phyloP scores from a whole-genome alignment of 2,797 vertebrate species.

The Gephyroberyx darwinii region DNA sequence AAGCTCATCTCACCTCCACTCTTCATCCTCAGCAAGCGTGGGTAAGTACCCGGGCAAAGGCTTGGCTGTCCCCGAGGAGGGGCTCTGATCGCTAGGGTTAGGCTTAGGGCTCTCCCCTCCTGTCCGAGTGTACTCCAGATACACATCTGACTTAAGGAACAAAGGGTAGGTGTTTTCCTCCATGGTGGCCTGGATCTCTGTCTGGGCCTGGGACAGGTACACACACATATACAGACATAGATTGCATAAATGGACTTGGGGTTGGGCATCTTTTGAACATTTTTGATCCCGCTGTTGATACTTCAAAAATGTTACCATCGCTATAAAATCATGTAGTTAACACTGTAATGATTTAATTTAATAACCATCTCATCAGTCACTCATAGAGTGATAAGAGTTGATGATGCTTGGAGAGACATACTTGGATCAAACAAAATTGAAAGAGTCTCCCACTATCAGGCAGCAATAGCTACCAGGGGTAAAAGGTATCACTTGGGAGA shows the following conservation, averaged over 20 bases:
- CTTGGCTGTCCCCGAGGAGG: slow-evolving; percentile 72
- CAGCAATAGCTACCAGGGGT: too few species aligned
- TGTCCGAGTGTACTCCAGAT: slow-evolving; percentile 91
- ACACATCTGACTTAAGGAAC: slow-evolving; percentile 96
- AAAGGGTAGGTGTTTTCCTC: slow-evolving; percentile 95
- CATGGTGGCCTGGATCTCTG: slow-evolving; percentile 93
- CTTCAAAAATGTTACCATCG: too few species aligned
- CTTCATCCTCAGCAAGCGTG: slow-evolving; percentile 92
- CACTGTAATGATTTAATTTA: too few species aligned
- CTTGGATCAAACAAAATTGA: too few species aligned
- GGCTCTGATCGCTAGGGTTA: slow-evolving; percentile 87
- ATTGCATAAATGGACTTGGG: slow-evolving; percentile 2
- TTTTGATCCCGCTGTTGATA: too few species aligned
- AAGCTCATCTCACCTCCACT: slow-evolving; percentile 84
- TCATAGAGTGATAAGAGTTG: too few species aligned
- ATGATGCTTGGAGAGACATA: too few species aligned
- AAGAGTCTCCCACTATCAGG: too few species aligned
- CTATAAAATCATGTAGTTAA: too few species aligned
- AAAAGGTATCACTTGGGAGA: too few species aligned
- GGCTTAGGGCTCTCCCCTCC: slow-evolving; percentile 91
- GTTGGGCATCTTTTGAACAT: not conserved
- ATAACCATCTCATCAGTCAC: too few species aligned
- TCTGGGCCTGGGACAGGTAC: slow-evolving; percentile 86
- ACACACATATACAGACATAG: slow-evolving; percentile 1
- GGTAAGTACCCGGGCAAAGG: slow-evolving; percentile 88